Evolutionary conservation across 2,797 vertebrate species (phyloP), one percentile per base, ranked within the genome.

Genomic region (Pelodytes ibericus): DNA sequence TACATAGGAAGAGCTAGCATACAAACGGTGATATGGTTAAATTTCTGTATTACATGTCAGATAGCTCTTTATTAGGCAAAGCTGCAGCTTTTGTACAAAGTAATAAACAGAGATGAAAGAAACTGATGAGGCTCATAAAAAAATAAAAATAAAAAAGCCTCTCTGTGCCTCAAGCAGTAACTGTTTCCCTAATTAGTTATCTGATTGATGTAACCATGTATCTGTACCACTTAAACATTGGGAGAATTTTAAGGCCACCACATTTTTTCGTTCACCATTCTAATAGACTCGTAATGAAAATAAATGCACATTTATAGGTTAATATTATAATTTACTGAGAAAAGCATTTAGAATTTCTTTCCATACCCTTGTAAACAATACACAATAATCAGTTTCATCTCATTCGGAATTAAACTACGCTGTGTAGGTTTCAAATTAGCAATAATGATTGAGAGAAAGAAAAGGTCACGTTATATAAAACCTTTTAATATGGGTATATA

Each of bases 401-500:
- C 57, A 73, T 56, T 79, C 63, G 68, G 61, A 79, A 68, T 73
- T 79, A 62, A 61, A 63, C 64, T 60, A 44, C 24, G 41, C 63
- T 67, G 36, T 44, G 41, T 29, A 59, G 60, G 51, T 77, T 56
- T 71, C 60, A 71, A 71, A 71, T 77, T 77, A 65, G 51, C 60
- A 51, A 51, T 71, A 77, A 77, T 77, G 75, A 77, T 71, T 77
- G 25, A 77, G 65, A 56, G 51, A 57, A 71, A 2, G n/a, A 13
- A 71, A 85, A 86, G 86, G 86, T 88, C 86, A 89, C 86, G 76
- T 83, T 72, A 84, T 81, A 85, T 87, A 82, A 85, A 89, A 87
- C 76, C n/a, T 80, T 82, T 26, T 82, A 80, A 80, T 86, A 87
- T 87, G 80, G 67, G 65, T n/a, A 83, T 76, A 73, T 84, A 85